Evolutionary conservation across 2,113 vertebrate genomes (phyloP).

Genomic region (Erythrolamprus reginae): DNA sequence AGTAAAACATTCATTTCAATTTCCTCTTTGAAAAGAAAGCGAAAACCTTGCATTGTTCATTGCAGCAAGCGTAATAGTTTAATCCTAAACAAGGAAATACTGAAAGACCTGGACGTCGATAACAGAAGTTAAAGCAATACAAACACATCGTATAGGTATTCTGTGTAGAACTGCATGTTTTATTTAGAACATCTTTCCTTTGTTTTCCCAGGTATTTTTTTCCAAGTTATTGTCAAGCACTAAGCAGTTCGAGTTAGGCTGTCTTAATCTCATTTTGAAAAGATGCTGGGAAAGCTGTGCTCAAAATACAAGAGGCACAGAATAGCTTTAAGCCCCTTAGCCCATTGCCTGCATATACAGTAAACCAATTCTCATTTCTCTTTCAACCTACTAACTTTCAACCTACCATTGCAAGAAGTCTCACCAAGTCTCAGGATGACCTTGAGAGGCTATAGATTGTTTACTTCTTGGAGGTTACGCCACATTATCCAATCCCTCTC

Average conservation of each 20-base stretch:
- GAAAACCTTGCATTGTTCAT: constrained; percentile 7
- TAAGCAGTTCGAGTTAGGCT: not conserved
- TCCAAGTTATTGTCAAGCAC: not conserved
- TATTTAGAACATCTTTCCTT: not conserved
- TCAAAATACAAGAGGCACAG: not conserved
- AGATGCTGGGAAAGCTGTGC: not conserved
- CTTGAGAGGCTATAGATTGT: not conserved
- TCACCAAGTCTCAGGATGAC: not conserved
- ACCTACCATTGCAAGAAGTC: rapidly evolving
- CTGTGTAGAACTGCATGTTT: not conserved
- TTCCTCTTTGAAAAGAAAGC: constrained; percentile 11
- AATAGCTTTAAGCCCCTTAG: not conserved
- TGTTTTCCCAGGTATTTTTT: not conserved
- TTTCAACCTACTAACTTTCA: not conserved
- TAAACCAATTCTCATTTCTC: not conserved
- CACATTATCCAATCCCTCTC: not conserved
- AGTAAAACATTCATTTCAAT: not conserved
- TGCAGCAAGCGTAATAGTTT: not conserved
- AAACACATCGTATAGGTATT: not conserved
- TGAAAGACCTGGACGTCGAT: not conserved
- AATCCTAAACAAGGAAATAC: not conserved
- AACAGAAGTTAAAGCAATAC: not conserved
- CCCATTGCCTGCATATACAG: not conserved
- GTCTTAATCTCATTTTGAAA: not conserved
- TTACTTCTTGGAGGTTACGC: not conserved